Conservation (phyloP, 2,797 vertebrate species). For the Cichlasoma orientale region DNA sequence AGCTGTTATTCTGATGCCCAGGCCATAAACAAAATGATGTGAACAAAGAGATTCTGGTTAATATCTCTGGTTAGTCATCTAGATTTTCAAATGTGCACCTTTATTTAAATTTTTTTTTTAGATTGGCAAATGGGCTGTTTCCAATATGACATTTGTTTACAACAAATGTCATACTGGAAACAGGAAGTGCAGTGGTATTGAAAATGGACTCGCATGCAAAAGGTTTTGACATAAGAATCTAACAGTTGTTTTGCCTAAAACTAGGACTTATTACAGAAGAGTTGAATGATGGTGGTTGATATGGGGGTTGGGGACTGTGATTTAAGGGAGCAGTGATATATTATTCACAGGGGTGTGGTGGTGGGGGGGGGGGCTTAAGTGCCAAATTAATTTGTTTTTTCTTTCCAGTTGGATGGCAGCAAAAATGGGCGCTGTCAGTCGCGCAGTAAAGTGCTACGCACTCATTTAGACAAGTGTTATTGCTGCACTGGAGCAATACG, state of each 20-base stretch:
- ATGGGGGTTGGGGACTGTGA: conserved; percentile 38
- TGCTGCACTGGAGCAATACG: conserved; percentile 67
- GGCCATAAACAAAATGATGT: conserved; percentile 29
- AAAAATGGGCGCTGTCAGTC: conserved; percentile 89
- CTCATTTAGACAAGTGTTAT: conserved; percentile 89
- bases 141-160: no score
- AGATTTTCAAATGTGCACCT: not conserved
- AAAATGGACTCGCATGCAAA: conserved; percentile 27
- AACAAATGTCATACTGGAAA: conserved; percentile 26
- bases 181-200: conserved; percentile 16
- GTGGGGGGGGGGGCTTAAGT: conserved; percentile 78
- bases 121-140: not conserved
- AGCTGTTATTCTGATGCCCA: conserved; percentile 53
- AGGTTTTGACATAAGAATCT: conserved; percentile 38
- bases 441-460: conserved; percentile 89
- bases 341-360: conserved; percentile 69
- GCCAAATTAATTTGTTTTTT: conserved; percentile 90
- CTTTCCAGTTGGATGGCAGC: conserved; percentile 89
- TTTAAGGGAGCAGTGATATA: conserved; percentile 60
- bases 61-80: not conserved
- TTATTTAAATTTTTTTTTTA: not conserved
- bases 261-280: conserved; percentile 32
- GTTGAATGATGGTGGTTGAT: conserved; percentile 40
- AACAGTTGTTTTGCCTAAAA: conserved; percentile 33
- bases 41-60: conserved; percentile 50